Evolutionary conservation across 2,888 invertebrate species (phyloP), one percentile per base, ranked within the genome.

Genomic region (Xylocampa areola): DNA sequence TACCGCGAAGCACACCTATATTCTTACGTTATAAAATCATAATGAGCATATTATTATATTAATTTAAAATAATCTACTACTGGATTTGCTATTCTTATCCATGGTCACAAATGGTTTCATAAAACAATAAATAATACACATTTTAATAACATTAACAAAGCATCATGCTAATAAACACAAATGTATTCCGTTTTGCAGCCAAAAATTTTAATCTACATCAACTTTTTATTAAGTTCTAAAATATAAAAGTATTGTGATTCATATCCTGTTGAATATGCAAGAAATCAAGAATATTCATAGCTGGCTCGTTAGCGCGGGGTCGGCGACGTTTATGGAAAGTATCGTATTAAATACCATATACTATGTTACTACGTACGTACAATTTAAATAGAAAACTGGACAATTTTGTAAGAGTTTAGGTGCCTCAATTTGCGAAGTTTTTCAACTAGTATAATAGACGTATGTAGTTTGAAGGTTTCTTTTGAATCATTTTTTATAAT

Each of bases 241-340:
- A 84, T 85, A 80, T 72, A 86, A 85, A 88, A 85, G 82, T 87
- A 82, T 89, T 88, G 89, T 88, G 88, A 90, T 90, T 90, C 87
- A 89, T 89, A 82, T 85, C 82, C 87, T 85, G 84, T 79, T 91
- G 90, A 91, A 91, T 91, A 90, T 90, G 83, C 90, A 89, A 82
- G 80, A 72, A 82, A 78, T 82, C 53, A 76, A 74, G 86, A 89
- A 89, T 90, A 90, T 90, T 90, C 90, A 90, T 90, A 82, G 84
- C 82, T 65, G 77, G 81, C 89, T 91, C 91, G 91, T 91, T 91
- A 91, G 87, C 83, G 75, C 75, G 77, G 81, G 84, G 82, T 76
- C 80, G 84, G 65, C 74, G 78, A 80, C 84, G 79, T 85, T 89
- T 84, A 85, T 82, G 82, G 79, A 86, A 88, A 89, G 80, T 86